Conservation (phyloP, 2,888 invertebrate species). For the Zaprionus bogoriensis region DNA sequence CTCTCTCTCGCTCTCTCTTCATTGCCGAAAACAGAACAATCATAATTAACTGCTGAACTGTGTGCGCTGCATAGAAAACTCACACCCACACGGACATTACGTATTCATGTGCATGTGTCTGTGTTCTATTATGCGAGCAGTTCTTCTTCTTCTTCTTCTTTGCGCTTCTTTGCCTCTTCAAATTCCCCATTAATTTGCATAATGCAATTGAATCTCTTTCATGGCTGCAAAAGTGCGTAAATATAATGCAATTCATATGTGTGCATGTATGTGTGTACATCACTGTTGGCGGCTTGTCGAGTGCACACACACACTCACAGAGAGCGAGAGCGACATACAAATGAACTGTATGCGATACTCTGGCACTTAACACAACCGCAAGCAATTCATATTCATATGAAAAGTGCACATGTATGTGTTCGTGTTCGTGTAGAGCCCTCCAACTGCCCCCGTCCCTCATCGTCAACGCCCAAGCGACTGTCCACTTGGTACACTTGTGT, state of each 20-base stretch:
- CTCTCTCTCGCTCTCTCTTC: too few species aligned
- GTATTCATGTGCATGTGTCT: too few species aligned
- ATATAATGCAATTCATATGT: constrained; percentile 17
- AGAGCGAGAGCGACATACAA: constrained; percentile 17
- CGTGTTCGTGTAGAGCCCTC: too few species aligned
- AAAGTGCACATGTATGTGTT: constrained; percentile 65
- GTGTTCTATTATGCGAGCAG: constrained; percentile 1
- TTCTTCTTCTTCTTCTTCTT: too few species aligned
- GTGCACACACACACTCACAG: constrained; percentile 11
- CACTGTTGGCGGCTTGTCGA: constrained; percentile 5
- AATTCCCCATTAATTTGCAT: constrained; percentile 33
- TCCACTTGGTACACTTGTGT: constrained; percentile 43
- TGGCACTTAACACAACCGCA: constrained; percentile 73
- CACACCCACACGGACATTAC: too few species aligned
- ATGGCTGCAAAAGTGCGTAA: constrained; percentile 27
- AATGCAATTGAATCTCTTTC: constrained; percentile 31
- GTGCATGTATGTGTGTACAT: background rate
- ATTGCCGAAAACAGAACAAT: too few species aligned
- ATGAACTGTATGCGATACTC: constrained; percentile 48
- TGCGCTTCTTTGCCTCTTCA: constrained; percentile 8
- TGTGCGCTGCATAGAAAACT: too few species aligned
- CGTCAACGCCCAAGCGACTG: constrained; percentile 30
- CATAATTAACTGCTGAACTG: too few species aligned
- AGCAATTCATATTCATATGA: constrained; percentile 76
- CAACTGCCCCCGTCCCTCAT: background rate